Conservation (phyloP, 1,140 invertebrate species). For the Cepaea nemoralis region DNA sequence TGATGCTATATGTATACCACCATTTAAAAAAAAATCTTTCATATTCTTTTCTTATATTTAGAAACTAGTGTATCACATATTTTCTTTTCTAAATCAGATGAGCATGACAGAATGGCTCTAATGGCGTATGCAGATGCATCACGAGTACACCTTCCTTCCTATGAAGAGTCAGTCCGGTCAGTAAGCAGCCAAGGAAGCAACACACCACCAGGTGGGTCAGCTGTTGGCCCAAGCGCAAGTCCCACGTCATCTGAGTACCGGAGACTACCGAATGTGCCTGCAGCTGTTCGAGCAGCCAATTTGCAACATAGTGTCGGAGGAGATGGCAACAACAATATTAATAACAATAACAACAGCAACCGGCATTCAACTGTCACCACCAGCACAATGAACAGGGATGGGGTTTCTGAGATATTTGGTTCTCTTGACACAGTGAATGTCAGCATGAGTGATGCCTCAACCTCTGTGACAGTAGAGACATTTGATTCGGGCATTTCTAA, state of each 20-base stretch:
- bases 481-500: constrained; percentile 63
- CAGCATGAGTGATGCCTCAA: constrained; percentile 68
- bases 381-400: constrained; percentile 66
- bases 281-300: neutral
- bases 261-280: constrained; percentile 3
- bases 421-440: constrained; percentile 70
- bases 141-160: constrained; percentile 61
- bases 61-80: neutral
- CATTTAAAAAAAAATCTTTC: no score
- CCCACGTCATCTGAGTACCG: constrained; percentile 8
- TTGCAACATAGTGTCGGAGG: constrained; percentile 33
- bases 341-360: constrained; percentile 53
- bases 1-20: no score
- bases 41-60: no score
- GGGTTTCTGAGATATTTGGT: constrained; percentile 65
- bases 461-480: constrained; percentile 64
- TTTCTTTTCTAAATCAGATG: constrained; percentile 48
- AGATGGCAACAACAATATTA: constrained; percentile 50
- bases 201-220: constrained; percentile 22
- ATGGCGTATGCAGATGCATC: constrained; percentile 67
- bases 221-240: constrained; percentile 20
- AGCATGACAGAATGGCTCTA: constrained; percentile 67
- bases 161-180: constrained; percentile 62
- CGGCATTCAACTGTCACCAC: constrained; percentile 67
- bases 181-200: constrained; percentile 17